Evolutionary conservation across 1,140 invertebrate genomes (phyloP), one percentile per base, ranked within the genome.

Genomic region (Lerema accius): DNA sequence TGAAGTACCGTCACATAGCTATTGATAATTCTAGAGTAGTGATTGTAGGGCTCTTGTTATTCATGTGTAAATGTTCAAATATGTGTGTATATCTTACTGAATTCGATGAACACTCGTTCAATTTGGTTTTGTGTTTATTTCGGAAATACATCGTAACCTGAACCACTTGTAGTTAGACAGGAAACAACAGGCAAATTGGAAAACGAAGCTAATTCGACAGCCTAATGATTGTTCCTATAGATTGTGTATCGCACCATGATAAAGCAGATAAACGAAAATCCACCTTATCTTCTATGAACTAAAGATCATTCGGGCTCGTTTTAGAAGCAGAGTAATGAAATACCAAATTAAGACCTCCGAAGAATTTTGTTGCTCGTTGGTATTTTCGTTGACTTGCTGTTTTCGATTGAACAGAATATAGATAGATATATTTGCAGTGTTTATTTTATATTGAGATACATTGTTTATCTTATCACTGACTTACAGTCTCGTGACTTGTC

Each of bases 121-220:
- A n/a, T n/a, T n/a, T n/a, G n/a, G n/a, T n/a, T n/a, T n/a, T n/a
- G n/a, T n/a, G n/a, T n/a, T n/a, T n/a, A n/a, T n/a, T n/a, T n/a
- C n/a, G n/a, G n/a, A n/a, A n/a, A n/a, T 42, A 3, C 4, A 17
- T 37, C 35, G 17, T 15, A 53, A 55, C 37, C 51, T 23, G 35
- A 55, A 45, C 15, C 40, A 58, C 53, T 58, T 19, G 40, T 35
- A 37, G 40, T 11, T 42, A 35, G 19, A 58, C 26, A 35, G 42
- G 42, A 59, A 58, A 56, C 53, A 14, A 46, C 39, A 17, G 28
- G 26, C 42, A 46, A 59, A 59, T 59, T 59, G 28, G 55, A 45
- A 59, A 59, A 59, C 55, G 42, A 59, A 59, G 55, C 55, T 46
- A 59, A 59, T 59, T 46, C 42, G 16, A 45, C 42, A 26, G 42